These are phyloP conservation scores for Scaptomyza caliginosa DNA, from an alignment of 2,888 invertebrate species.

Conservation along the genomic window DNA sequence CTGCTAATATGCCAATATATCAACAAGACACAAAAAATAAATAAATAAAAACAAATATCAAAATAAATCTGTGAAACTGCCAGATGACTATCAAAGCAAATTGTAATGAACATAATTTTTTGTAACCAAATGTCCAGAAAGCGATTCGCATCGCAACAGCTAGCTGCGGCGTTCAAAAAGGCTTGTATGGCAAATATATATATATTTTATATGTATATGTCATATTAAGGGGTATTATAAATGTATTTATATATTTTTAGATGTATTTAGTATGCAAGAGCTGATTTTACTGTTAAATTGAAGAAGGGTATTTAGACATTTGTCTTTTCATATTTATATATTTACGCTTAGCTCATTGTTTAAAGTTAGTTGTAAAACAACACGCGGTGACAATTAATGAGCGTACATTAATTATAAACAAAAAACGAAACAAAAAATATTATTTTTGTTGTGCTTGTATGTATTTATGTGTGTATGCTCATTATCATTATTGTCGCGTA, in stretches of 20 bases:
- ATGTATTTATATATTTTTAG: neutral
- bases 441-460: constrained; percentile 24
- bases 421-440: constrained; percentile 23
- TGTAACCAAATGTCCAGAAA: constrained; percentile 14
- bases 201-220: constrained; percentile 3
- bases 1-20: constrained; percentile 58
- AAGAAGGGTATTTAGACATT: constrained; percentile 1
- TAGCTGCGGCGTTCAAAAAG: constrained; percentile 17
- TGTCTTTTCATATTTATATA: neutral
- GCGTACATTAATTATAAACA: constrained; percentile 65
- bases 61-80: constrained; percentile 23
- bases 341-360: constrained; percentile 39
- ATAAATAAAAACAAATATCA: neutral
- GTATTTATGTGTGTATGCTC: constrained; percentile 17
- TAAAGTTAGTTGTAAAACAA: constrained; percentile 49
- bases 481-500: constrained; percentile 34
- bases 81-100: constrained; percentile 62
- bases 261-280: neutral
- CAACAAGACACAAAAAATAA: constrained; percentile 1
- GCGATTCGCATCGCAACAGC: constrained; percentile 31
- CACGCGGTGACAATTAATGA: constrained; percentile 58
- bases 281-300: neutral
- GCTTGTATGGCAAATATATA: constrained; percentile 39
- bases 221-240: neutral
- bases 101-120: constrained; percentile 55